Base-by-base conservation (phyloP, 2,888 invertebrate species). In the Cremastinae sp. region DNA sequence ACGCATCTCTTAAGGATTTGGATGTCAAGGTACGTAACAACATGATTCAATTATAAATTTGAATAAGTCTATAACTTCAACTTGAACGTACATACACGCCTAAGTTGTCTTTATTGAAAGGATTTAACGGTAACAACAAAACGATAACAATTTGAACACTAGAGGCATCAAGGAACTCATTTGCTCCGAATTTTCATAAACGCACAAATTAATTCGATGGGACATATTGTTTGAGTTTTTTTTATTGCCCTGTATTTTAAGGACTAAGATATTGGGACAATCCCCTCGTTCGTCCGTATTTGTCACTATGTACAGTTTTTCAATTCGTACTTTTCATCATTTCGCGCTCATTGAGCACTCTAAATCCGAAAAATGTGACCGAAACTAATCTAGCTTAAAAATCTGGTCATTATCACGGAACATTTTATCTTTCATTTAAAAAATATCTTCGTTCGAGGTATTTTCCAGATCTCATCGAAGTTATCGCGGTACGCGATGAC, bases 121-220 rank as follows among this genome's bases (percentile, higher is more conserved):
- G 80, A 74, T 82, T 83, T 80, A 87, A 87, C 84, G 82, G 84
- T 86, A 87, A 87, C 86, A 85, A 85, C 84, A 83, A 80, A 76
- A 82, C 81, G 75, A 84, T 86, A 87, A 87, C 86, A 86, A 86
- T 83, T 84, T 83, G 84, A 86, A 86, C 85, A 86, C 84, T 82
- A 83, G 80, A 80, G 80, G 82, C 78, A 79, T 80, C 81, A 70
- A 86, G 84, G 83, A 86, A 84, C 83, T 82, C 82, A 70, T 72
- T 82, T 81, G 81, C 84, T 78, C 81, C 62, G 39, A 64, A 61
- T 66, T 37, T 37, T 47, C 18, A 45, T 39, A 55, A 59, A 66
- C 61, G 37, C 75, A 47, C 45, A 20, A 43, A n/a, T n/a, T 49
- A 12, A 59, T 18, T 65, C 41, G 41, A 71, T 20, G 49, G 49